Percentiles rank a stretch among this genome's conserved stretches.
Evolutionary conservation across 92 coral and sea anemone species (phyloP).

Genomic region (Epizoanthus stellaris): DNA sequence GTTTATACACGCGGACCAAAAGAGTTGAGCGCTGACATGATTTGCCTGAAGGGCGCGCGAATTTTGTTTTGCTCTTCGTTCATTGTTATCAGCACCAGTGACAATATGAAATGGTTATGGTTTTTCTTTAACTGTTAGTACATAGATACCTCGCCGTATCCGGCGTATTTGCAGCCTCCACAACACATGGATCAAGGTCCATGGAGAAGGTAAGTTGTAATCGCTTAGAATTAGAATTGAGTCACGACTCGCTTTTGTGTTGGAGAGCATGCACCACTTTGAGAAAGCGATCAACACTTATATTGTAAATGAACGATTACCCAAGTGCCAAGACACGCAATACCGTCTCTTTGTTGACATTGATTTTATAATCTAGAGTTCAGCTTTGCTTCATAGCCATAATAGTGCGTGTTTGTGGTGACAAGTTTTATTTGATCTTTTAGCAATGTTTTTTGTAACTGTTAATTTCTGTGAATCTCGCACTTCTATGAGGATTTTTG

Average conservation of each 20-base stretch:
- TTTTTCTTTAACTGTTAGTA: conserved; percentile 72
- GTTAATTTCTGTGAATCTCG: not conserved
- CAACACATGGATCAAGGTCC: conserved; percentile 78
- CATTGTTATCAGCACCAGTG: conserved; percentile 27
- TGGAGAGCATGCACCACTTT: not conserved
- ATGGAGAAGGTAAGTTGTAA: conserved; percentile 70
- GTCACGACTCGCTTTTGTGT: not conserved
- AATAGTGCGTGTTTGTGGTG: not conserved
- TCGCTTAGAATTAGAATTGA: not conserved
- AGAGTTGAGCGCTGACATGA: conserved; percentile 17
- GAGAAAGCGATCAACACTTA: not conserved
- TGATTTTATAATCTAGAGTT: conserved; percentile 11
- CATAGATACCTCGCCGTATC: conserved; percentile 87
- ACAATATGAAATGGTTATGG: conserved; percentile 10
- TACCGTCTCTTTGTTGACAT: conserved; percentile 4
- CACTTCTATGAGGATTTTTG: not conserved
- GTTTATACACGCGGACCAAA: conserved; percentile 17
- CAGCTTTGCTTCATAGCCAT: not conserved
- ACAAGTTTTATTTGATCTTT: conserved; percentile 7
- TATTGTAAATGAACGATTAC: conserved; percentile 17
- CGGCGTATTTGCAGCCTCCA: conserved; percentile 77
- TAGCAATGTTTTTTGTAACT: not conserved
- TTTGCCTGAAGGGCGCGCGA: conserved; percentile 36
- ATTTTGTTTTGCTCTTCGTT: conserved; percentile 18
- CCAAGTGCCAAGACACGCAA: conserved; percentile 34